A percentile compares a stretch with the other conserved stretches of the same genome.
Conservation (phyloP, 1,140 invertebrate genomes). For the Chelonus insularis region DNA sequence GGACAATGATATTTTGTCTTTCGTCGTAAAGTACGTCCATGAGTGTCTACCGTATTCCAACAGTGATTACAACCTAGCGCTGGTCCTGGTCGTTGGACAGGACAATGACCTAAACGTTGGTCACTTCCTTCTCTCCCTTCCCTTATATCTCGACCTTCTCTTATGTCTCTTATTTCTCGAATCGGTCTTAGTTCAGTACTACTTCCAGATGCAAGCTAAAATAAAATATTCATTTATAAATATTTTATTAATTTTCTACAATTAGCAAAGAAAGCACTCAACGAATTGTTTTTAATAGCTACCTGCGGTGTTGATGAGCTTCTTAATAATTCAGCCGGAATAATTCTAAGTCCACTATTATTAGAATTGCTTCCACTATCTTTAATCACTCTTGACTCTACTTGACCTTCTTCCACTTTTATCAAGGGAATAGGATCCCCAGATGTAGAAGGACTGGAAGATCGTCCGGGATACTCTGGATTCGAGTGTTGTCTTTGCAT, state of each 20-base stretch:
- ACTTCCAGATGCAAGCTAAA: neutral
- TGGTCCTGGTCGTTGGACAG: constrained; percentile 75
- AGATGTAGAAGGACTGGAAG: constrained; percentile 43
- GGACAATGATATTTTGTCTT: constrained; percentile 89
- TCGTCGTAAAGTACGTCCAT: constrained; percentile 75
- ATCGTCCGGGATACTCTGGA: constrained; percentile 50
- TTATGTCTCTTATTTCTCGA: constrained; percentile 14
- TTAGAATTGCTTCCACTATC: constrained; percentile 22
- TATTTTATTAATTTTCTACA: no score
- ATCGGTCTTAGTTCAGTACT: constrained; percentile 19
- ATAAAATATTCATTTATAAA: neutral
- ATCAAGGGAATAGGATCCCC: constrained; percentile 42
- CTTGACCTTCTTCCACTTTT: constrained; percentile 41
- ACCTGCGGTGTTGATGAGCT: constrained; percentile 65
- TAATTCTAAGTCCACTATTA: constrained; percentile 35
- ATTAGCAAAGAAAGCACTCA: no score
- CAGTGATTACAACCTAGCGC: constrained; percentile 84
- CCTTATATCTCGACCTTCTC: constrained; percentile 4
- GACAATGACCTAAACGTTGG: constrained; percentile 69
- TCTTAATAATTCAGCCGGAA: constrained; percentile 51
- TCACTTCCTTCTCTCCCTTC: constrained; percentile 34
- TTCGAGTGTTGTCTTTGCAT: constrained; percentile 63
- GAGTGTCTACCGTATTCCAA: constrained; percentile 83
- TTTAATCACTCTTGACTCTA: constrained; percentile 12
- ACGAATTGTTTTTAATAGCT: no score